These are phyloP conservation scores for Strigops habroptila DNA, from an alignment of 2,113 vertebrate genomes.

Conservation along the genomic window DNA sequence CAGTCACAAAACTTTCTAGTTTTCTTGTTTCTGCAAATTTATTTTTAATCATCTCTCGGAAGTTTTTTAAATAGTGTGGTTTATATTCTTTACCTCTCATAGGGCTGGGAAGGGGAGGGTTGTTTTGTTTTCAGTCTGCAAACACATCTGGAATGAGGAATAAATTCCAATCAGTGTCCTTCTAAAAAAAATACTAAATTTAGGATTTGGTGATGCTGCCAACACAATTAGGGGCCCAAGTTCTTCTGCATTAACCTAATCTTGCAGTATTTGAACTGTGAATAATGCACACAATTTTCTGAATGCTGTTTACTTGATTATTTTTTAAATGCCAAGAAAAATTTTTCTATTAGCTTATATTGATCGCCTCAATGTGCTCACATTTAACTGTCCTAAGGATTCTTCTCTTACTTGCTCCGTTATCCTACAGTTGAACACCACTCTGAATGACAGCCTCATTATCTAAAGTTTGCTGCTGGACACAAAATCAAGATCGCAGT, in stretches of 20 bases:
- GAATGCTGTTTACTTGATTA: not conserved
- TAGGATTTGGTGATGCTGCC: not conserved
- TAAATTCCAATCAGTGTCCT: not conserved
- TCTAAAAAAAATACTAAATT: not conserved
- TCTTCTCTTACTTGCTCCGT: not conserved
- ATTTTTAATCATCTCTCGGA: not conserved
- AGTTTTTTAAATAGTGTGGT: not conserved
- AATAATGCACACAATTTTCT: not conserved
- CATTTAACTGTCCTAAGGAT: not conserved
- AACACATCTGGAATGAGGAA: not conserved
- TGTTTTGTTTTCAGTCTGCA: not conserved
- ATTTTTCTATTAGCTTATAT: not conserved
- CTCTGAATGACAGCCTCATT: not conserved
- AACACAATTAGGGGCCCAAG: not conserved
- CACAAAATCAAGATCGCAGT: not conserved
- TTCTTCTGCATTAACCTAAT: not conserved
- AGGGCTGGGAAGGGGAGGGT: not conserved
- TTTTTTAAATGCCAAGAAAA: not conserved
- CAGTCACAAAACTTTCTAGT: not conserved
- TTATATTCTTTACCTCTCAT: not conserved
- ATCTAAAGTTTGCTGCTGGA: not conserved
- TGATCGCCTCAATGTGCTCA: not conserved
- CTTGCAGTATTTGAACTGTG: not conserved
- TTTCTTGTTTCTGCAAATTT: not conserved
- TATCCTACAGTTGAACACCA: rapidly evolving